These are phyloP conservation scores for Caerostris darwini DNA, from an alignment of 1,140 invertebrate species.

Conservation along the genomic window DNA sequence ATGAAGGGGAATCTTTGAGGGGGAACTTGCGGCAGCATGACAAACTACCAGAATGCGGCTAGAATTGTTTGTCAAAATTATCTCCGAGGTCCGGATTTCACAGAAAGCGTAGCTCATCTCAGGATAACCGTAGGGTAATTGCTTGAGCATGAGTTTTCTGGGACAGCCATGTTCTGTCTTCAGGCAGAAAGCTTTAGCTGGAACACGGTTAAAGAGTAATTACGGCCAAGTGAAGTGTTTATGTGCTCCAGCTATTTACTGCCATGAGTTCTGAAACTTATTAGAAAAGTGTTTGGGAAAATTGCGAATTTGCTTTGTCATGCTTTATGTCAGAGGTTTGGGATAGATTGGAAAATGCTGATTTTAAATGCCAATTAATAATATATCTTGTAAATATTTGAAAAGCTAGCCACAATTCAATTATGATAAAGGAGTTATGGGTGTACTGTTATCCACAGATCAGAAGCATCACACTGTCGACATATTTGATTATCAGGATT, in stretches of 20 bases:
- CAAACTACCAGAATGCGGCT: background rate
- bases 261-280: background rate
- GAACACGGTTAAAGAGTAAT: background rate
- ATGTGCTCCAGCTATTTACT: background rate
- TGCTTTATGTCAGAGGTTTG: background rate
- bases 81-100: background rate
- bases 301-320: background rate
- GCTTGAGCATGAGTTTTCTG: background rate
- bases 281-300: background rate
- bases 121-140: slow-evolving; percentile 3
- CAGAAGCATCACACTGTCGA: too few relatives aligned
- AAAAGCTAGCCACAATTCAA: too few relatives aligned
- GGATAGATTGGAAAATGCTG: too few relatives aligned
- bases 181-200: background rate
- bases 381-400: too few relatives aligned
- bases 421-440: too few relatives aligned
- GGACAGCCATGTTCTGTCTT: background rate
- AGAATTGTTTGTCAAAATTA: slow-evolving; percentile 57
- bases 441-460: too few relatives aligned
- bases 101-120: background rate
- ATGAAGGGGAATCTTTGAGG: background rate
- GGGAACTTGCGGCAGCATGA: slow-evolving; percentile 12
- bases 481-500: too few relatives aligned
- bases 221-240: background rate
- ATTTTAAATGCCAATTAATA: too few relatives aligned